Conservation (phyloP, 2,113 vertebrate genomes). For the Circaetus gallicus region DNA sequence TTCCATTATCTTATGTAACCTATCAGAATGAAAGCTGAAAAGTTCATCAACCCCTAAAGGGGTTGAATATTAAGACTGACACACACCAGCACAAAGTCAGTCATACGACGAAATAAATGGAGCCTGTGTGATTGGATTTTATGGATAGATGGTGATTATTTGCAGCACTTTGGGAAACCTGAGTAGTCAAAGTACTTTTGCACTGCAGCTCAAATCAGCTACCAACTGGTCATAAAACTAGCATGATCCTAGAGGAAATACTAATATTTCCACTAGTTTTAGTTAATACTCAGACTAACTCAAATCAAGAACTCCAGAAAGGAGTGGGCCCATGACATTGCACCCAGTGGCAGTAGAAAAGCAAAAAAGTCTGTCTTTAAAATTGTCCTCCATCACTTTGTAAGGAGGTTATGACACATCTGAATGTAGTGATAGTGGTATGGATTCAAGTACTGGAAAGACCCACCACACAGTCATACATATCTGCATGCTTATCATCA, state of each 20-base stretch:
- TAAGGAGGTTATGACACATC: neutral
- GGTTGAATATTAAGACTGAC: neutral
- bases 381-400: neutral
- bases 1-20: accelerated
- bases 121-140: neutral
- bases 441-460: neutral
- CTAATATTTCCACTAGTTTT: neutral
- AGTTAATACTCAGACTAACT: neutral
- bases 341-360: neutral
- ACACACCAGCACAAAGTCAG: neutral
- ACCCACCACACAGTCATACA: neutral
- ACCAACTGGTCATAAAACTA: neutral
- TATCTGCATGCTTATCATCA: neutral
- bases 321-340: neutral
- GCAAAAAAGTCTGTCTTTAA: neutral
- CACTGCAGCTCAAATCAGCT: neutral
- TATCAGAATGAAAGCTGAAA: neutral
- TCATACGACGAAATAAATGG: neutral
- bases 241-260: neutral
- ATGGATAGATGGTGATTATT: neutral
- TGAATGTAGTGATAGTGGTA: neutral
- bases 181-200: neutral
- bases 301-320: neutral
- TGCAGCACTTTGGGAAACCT: neutral
- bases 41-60: neutral